Evolutionary conservation across 2,797 vertebrate species (phyloP), one percentile per base, ranked within the genome.

Genomic region (Pipistrellus pipistrellus): DNA sequence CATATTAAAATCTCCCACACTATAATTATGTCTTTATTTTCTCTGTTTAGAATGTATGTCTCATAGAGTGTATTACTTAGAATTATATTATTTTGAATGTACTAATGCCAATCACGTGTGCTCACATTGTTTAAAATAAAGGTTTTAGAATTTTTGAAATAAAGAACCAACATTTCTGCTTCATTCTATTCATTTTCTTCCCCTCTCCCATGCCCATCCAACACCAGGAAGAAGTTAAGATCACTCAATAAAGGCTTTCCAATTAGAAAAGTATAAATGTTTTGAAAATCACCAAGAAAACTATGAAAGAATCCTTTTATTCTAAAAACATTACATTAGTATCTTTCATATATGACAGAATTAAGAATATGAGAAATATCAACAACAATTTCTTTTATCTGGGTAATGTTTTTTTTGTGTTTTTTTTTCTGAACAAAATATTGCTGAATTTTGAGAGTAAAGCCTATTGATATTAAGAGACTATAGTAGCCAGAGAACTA

Each of bases 31-130:
- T 14, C 13, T 48, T 86, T 89, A 80, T 78, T 76, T 95, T 93
- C 2, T 55, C n/a, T 85, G 15, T 75, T 90, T 88, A 90, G 2
- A 86, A 59, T 51, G 6, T 72, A 38, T 71, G 32, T 51, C 1
- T 4, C 5, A 51, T 85, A 68, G 11, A 91, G 92, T 68, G 92
- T 88, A 71, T 21, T 30, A 64, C 2, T 73, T 95, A 82, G 59
- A 89, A 90, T 71, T 76, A 25, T 8, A 90, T 11, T 80, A 48
- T 66, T 93, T 92, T n/a, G 75, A 91, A 73, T 90, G 20, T 51
- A 75, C 11, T 15, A 64, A 44, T 75, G 57, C 2, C 23, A 62
- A 76, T 87, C 32, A 90, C 75, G 71, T 46, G 0, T 46, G 30
- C 4, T 82, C 85, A n/a, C 21, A 15, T 68, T 77, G 2, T 72